Base-by-base conservation (phyloP, 2,888 invertebrate species). In the Pogonocherus hispidulus region DNA sequence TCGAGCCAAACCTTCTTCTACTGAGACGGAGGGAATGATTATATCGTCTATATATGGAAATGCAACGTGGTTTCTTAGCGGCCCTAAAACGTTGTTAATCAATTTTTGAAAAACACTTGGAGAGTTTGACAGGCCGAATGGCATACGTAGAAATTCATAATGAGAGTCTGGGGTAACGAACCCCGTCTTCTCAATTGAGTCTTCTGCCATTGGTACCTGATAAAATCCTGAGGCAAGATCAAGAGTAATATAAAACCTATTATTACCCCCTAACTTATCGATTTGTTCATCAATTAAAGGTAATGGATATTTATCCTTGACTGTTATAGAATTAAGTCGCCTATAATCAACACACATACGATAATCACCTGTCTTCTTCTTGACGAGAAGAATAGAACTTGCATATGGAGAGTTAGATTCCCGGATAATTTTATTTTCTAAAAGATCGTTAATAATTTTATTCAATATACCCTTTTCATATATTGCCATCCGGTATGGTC, bases 291-390 rank as follows among this genome's bases (percentile, higher is more conserved):
- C n/a, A n/a, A n/a, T n/a, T n/a, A n/a, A n/a, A n/a, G n/a, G n/a
- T n/a, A n/a, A n/a, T n/a, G n/a, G n/a, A n/a, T n/a, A n/a, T n/a
- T n/a, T n/a, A n/a, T n/a, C n/a, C n/a, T n/a, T n/a, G n/a, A n/a
- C n/a, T n/a, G n/a, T n/a, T n/a, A n/a, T n/a, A n/a, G 44, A 32
- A 63, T 66, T 70, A n/a, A 67, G 63, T 20, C 37, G 49, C 9
- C 74, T 14, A 60, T 49, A 74, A 62, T 75, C 75, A 6, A 73
- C 66, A 37, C 69, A 71, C 32, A 72, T n/a, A 4, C 75, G 49
- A 41, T 69, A 51, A 9, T 62, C 55, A 3, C 69, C 69, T 32
- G 63, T 56, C 41, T 70, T 64, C 23, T 75, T 74, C 16, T 57
- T 56, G 3, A 75, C 67, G 19, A 74, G 57, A 14, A 67, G 32